These are phyloP conservation scores for Drosophila sp. DNA, from an alignment of 1,140 invertebrate genomes.

Conservation along the genomic window DNA sequence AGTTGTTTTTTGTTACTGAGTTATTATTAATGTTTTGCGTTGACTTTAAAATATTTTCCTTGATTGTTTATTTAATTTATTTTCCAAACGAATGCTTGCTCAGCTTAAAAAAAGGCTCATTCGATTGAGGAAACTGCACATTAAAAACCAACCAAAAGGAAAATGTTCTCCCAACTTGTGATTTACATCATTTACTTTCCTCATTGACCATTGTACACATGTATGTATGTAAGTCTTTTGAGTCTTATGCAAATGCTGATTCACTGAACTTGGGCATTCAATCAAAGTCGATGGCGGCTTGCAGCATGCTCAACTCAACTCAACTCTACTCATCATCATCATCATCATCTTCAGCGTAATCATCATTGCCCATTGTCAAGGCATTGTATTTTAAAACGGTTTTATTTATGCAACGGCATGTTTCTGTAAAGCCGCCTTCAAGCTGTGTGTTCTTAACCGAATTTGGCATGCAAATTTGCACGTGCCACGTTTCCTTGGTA, in stretches of 20 bases:
- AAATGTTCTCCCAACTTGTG: constrained; percentile 20
- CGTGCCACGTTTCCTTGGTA: constrained; percentile 37
- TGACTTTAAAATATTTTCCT: no score
- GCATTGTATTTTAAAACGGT: constrained; percentile 63
- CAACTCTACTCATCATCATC: constrained; percentile 31
- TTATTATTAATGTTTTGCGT: no score
- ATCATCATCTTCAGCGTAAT: constrained; percentile 21
- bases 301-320: constrained; percentile 44
- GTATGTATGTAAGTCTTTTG: constrained; percentile 32
- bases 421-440: constrained; percentile 55
- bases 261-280: constrained; percentile 56
- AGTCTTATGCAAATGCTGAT: constrained; percentile 69
- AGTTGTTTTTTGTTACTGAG: no score
- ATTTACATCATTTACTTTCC: constrained; percentile 48
- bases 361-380: constrained; percentile 38
- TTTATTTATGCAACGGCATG: constrained; percentile 79
- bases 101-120: no score
- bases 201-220: constrained; percentile 55
- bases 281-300: constrained; percentile 63
- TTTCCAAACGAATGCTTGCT: no score
- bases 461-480: constrained; percentile 79
- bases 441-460: constrained; percentile 69
- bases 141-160: background rate
- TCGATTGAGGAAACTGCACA: background rate
- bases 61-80: no score